A percentile compares a stretch with the other conserved stretches of the same genome.
Evolutionary conservation across 2,797 vertebrate species (phyloP).

Genomic region (Clarias platycephalus): DNA sequence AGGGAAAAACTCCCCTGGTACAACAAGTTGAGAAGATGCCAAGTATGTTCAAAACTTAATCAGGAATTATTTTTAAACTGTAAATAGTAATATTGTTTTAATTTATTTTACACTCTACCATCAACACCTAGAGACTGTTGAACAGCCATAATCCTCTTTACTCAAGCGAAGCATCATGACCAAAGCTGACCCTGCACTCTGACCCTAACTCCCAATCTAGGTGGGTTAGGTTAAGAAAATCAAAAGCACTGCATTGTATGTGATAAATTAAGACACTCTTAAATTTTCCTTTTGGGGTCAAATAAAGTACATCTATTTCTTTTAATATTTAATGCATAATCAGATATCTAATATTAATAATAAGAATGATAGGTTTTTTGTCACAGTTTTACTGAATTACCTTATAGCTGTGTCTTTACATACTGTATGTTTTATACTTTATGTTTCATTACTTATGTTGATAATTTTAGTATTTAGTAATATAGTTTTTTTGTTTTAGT

Average conservation of each 20-base stretch:
- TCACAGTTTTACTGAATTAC: too few species aligned
- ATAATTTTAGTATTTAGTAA: not conserved
- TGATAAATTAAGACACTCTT: not conserved
- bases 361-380: too few species aligned
- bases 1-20: too few species aligned
- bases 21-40: too few species aligned
- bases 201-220: not conserved
- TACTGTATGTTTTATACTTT: too few species aligned
- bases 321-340: not conserved
- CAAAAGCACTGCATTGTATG: not conserved
- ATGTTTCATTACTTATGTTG: too few species aligned
- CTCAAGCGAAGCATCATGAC: not conserved
- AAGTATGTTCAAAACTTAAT: too few species aligned
- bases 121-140: not conserved
- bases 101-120: too few species aligned
- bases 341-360: too few species aligned
- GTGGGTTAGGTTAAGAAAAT: not conserved
- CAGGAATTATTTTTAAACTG: too few species aligned
- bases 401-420: too few species aligned
- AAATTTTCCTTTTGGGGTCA: not conserved
- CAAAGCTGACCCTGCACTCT: not conserved
- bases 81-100: too few species aligned
- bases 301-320: not conserved
- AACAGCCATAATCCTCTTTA: not conserved
- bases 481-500: not conserved